Percentiles rank a stretch among this genome's conserved stretches.
phyloP scores from a whole-genome alignment of 1,140 invertebrate genomes.

The Venustaconcha ellipsiformis region DNA sequence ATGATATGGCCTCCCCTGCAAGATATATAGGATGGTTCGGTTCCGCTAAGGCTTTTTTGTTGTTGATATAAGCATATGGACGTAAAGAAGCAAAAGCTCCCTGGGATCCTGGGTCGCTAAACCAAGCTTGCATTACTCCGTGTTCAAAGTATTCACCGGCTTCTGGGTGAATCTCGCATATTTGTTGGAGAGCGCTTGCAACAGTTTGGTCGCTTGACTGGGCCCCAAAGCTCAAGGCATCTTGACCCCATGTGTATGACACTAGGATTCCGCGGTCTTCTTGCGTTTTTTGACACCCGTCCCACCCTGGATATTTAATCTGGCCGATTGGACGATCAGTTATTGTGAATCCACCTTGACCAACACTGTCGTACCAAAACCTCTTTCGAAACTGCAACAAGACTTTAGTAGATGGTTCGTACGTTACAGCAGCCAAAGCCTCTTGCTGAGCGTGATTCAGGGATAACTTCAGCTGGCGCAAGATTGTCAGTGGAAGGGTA shows the following conservation, averaged over 20 bases:
- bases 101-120: slow-evolving; percentile 23
- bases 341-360: slow-evolving; percentile 33
- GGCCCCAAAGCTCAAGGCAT: slow-evolving; percentile 25
- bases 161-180: slow-evolving; percentile 37
- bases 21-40: background rate
- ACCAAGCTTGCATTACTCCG: slow-evolving; percentile 37
- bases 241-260: slow-evolving; percentile 27
- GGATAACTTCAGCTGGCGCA: slow-evolving; percentile 27
- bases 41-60: slow-evolving; percentile 1
- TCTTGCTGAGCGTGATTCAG: background rate
- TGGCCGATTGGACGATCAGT: slow-evolving; percentile 33
- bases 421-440: slow-evolving; percentile 23
- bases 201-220: slow-evolving; percentile 23
- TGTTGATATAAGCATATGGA: slow-evolving; percentile 17
- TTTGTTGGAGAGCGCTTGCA: slow-evolving; percentile 29
- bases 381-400: slow-evolving; percentile 29
- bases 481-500: slow-evolving; percentile 29
- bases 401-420: slow-evolving; percentile 30
- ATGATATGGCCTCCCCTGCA: slow-evolving; percentile 17
- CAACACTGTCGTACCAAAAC: slow-evolving; percentile 38
- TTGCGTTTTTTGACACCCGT: slow-evolving; percentile 2
- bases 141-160: slow-evolving; percentile 32
- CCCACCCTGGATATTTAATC: slow-evolving; percentile 26
- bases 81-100: slow-evolving; percentile 21
- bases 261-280: slow-evolving; percentile 29